Evolutionary conservation across 2,888 invertebrate genomes (phyloP), one percentile per base, ranked within the genome.

Genomic region (Corbicula japonica): DNA sequence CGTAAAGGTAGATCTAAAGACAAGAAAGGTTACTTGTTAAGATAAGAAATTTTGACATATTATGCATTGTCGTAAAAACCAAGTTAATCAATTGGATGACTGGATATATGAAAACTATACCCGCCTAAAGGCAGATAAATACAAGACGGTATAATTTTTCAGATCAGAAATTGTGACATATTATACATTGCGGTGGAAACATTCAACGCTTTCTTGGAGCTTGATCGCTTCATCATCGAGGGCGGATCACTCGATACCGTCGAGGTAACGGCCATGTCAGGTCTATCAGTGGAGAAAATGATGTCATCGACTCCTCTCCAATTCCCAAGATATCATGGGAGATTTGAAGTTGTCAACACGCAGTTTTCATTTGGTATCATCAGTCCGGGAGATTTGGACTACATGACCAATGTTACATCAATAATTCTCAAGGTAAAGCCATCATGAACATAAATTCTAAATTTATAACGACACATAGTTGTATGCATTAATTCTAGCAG

Each of bases 101-200:
- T n/a, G n/a, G n/a, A n/a, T n/a, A n/a, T n/a, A n/a, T n/a, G n/a
- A n/a, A n/a, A n/a, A n/a, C n/a, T n/a, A n/a, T n/a, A n/a, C n/a
- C n/a, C n/a, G n/a, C n/a, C n/a, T n/a, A n/a, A n/a, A n/a, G n/a
- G n/a, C n/a, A n/a, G n/a, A n/a, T n/a, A n/a, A n/a, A n/a, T n/a
- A n/a, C n/a, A n/a, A n/a, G n/a, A n/a, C n/a, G n/a, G n/a, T n/a
- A n/a, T n/a, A 28, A 26, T 35, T 52, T 68, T 75, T 23, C 71
- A 76, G 52, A 79, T 86, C 26, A 71, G 69, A 32, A 83, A 86
- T 61, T 86, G 86, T 41, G 79, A 85, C 15, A 82, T 79, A 23
- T 54, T 70, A 8, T 76, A 78, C 26, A 72, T 86, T 12, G 79
- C 79, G 2, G 71, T 71, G 5, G 66, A 76, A 3, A 61, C 75